These are phyloP conservation scores for Toxostoma redivivum DNA, from an alignment of 2,113 vertebrate genomes.

Conservation along the genomic window DNA sequence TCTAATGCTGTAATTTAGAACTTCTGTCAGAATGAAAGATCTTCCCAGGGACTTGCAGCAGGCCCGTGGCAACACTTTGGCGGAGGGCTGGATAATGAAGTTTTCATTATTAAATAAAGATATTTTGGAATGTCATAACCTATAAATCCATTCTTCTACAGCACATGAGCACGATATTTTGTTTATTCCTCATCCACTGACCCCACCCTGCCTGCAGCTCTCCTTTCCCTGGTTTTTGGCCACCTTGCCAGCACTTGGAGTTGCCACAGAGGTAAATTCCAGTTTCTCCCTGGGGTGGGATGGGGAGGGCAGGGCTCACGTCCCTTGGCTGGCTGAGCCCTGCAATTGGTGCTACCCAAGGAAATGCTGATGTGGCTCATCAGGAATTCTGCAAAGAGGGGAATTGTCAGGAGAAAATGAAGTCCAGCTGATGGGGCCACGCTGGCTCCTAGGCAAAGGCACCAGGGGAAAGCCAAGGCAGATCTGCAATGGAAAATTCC, in stretches of 20 bases:
- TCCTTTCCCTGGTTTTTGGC: not conserved
- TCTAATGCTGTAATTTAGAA: constrained; percentile 75
- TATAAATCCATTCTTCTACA: constrained; percentile 65
- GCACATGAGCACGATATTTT: constrained; percentile 17
- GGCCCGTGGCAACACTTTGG: constrained; percentile 72
- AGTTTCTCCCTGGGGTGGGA: not conserved
- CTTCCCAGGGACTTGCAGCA: constrained; percentile 69
- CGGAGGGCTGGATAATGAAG: constrained; percentile 75
- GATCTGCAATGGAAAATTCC: not conserved
- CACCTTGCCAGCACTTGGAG: not conserved
- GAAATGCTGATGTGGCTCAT: not conserved
- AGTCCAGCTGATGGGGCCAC: not conserved
- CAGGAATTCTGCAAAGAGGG: not conserved
- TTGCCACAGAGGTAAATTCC: constrained; percentile 25
- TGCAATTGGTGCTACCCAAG: not conserved
- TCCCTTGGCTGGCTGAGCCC: not conserved
- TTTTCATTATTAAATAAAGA: constrained; percentile 84
- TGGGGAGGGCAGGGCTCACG: not conserved
- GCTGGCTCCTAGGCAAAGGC: not conserved
- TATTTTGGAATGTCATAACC: constrained; percentile 76
- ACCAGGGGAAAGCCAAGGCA: not conserved
- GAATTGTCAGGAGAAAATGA: not conserved
- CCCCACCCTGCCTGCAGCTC: not conserved
- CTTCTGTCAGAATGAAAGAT: constrained; percentile 81
- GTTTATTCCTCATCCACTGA: constrained; percentile 47